Percentiles rank a stretch among this genome's conserved stretches.
phyloP scores from a whole-genome alignment of 2,113 vertebrate genomes.

The Chelonoidis abingdonii region DNA sequence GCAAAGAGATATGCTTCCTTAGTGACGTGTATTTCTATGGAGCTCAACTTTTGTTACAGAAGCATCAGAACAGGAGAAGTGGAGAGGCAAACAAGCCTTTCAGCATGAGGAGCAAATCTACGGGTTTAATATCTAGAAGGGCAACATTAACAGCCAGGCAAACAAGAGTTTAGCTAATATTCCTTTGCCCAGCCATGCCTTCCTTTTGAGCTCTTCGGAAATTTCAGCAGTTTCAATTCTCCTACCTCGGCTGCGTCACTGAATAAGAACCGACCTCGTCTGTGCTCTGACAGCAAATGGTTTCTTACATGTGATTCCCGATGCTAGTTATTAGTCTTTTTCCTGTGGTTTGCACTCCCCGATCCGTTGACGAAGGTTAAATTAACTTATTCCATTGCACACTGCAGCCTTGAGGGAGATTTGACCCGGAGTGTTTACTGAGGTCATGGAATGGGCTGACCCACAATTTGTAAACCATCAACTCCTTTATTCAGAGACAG shows the following conservation, averaged over 20 bases:
- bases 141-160: neutral
- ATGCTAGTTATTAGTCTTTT: neutral
- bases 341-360: neutral
- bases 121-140: neutral
- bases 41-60: neutral
- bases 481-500: conserved; percentile 48
- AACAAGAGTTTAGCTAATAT: too few relatives aligned
- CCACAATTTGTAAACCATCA: conserved; percentile 74
- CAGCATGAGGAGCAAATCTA: neutral
- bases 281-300: neutral
- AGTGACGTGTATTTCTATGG: too few relatives aligned
- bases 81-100: neutral
- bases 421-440: conserved; percentile 74
- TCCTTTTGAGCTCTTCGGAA: neutral
- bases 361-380: conserved; percentile 21
- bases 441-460: conserved; percentile 72
- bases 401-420: conserved; percentile 60
- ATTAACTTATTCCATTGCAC: conserved; percentile 69
- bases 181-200: neutral
- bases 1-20: neutral
- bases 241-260: neutral
- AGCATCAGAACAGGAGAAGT: neutral
- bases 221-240: neutral
- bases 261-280: neutral
- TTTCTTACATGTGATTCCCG: neutral